A percentile compares a stretch with the other conserved stretches of the same genome.
Conservation (phyloP, 2,888 invertebrate species). For the Andrena flavipes region DNA sequence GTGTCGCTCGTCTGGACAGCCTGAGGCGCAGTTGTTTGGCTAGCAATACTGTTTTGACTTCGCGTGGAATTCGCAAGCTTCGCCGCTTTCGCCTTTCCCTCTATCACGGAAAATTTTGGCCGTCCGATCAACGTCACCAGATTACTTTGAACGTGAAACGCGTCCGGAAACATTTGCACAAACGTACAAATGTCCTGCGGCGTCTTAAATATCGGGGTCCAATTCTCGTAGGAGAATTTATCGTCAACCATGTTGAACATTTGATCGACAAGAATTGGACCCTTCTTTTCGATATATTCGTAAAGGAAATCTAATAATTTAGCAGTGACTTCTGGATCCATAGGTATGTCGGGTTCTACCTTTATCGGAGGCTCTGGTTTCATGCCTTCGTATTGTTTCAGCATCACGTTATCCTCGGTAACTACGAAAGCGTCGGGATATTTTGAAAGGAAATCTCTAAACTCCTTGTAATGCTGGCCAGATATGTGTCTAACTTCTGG, state of each 20-base stretch:
- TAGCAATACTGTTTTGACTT: constrained; percentile 56
- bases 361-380: constrained; percentile 89
- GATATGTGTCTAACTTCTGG: constrained; percentile 99
- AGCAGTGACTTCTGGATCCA: constrained; percentile 94
- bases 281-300: constrained; percentile 92
- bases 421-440: constrained; percentile 95
- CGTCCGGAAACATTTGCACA: constrained; percentile 96
- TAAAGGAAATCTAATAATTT: constrained; percentile 93
- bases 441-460: constrained; percentile 94
- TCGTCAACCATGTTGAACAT: constrained; percentile 93
- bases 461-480: constrained; percentile 97
- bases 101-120: constrained; percentile 86
- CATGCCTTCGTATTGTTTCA: constrained; percentile 89
- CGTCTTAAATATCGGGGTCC: constrained; percentile 95
- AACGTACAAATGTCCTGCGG: constrained; percentile 96
- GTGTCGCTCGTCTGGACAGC: constrained; percentile 46
- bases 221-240: constrained; percentile 91
- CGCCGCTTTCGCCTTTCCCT: constrained; percentile 61
- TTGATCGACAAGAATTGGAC: constrained; percentile 94
- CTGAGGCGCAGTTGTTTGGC: constrained; percentile 28
- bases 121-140: constrained; percentile 93
- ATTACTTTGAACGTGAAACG: constrained; percentile 97
- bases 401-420: constrained; percentile 92
- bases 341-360: constrained; percentile 88
- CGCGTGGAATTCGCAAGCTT: constrained; percentile 49